A percentile compares a stretch with the other conserved stretches of the same genome.
These are phyloP conservation scores for Rhabdophis nuchalis DNA, from an alignment of 2,797 vertebrate genomes.

Conservation along the genomic window DNA sequence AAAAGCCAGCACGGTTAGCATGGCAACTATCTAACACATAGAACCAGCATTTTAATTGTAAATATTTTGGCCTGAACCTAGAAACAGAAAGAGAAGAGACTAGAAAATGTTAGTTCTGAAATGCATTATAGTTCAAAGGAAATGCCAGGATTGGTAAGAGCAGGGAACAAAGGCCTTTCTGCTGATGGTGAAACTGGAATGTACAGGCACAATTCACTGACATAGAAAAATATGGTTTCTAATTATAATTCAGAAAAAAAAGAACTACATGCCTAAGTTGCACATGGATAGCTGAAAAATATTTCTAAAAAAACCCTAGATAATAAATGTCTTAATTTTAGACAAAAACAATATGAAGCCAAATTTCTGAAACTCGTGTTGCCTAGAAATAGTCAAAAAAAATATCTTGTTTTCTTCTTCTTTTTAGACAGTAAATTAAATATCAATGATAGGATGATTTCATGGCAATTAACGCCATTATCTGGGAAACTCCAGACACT, in stretches of 20 bases:
- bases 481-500: background rate
- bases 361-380: background rate
- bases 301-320: background rate
- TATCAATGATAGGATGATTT: background rate
- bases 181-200: background rate
- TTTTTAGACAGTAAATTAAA: background rate
- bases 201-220: background rate
- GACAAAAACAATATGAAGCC: background rate
- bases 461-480: background rate
- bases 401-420: too few species aligned
- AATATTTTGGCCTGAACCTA: background rate
- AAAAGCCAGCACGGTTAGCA: background rate
- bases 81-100: background rate
- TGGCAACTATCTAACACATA: background rate
- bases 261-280: background rate
- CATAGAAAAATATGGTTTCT: background rate
- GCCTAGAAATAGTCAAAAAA: background rate
- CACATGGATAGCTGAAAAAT: background rate
- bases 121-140: background rate
- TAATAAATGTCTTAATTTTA: background rate
- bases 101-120: background rate
- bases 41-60: background rate
- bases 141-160: background rate
- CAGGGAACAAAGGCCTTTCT: background rate
- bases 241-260: background rate